Evolutionary conservation across 2,797 vertebrate genomes (phyloP), one percentile per base, ranked within the genome.

Genomic region (Clarias platycephalus): DNA sequence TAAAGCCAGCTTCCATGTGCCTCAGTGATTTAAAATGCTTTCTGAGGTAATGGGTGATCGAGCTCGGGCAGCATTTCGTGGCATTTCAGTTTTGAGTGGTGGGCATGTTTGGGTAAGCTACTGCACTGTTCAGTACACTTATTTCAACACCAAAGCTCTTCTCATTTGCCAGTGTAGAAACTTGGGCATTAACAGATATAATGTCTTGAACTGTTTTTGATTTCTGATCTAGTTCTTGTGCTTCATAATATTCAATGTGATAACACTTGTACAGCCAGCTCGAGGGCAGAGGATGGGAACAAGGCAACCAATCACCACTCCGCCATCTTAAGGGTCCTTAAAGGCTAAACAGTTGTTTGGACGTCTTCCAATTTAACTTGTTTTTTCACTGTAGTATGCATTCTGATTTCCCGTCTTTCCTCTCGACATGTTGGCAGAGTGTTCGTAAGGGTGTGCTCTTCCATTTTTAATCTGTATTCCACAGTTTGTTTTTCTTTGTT

Each of bases 1-100:
- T 86, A 72, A 84, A 85, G 62, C 44, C 62, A 71, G 68, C 82
- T 89, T 53, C 77, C 87, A 28, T 83, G 44, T 34, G 77, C 55
- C n/a, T 64, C 57, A 31, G 20, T 76, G 62, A 18, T 26, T 67
- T 79, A 62, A 74, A 4, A 22, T 80, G 68, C 60, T 84, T 13
- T 76, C 74, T 63, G 63, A 62, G 82, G 44, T 7, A 34, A 34
- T 82, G 34, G 53, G 24, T 4, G 2, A 10, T 53, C n/a, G 2
- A 28, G 15, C n/a, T 74, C 3, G 1, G 12, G 44, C 71, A 75
- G n/a, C 31, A 55, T 10, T 7, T 3, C 55, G 3, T 28, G 49
- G 7, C 44, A 80, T 83, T 80, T 68, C 74, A 82, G 76, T 81
- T 76, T 80, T 66, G 60, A 83, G 68, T 86, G 70, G 55, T 83